Conservation (phyloP, 2,888 invertebrate genomes). For the Drosophila eohydei region DNA sequence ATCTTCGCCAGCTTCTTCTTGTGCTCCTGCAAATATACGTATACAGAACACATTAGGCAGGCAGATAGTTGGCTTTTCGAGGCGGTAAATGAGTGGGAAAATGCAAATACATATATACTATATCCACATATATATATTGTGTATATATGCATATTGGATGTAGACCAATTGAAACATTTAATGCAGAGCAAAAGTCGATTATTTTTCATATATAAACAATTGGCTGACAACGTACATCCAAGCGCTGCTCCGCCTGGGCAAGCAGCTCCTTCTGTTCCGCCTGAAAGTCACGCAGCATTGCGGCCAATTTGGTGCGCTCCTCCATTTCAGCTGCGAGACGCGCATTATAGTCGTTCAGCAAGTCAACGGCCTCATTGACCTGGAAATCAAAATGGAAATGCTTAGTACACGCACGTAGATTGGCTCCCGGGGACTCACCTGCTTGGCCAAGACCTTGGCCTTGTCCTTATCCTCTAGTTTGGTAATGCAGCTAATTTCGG, state of each 20-base stretch:
- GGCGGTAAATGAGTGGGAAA: conserved; percentile 6
- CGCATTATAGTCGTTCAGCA: conserved; percentile 95
- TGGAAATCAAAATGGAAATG: conserved; percentile 27
- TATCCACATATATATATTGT: no score
- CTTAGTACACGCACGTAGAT: neutral
- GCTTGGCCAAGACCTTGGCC: conserved; percentile 90
- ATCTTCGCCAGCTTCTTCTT: conserved; percentile 95
- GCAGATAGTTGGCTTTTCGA: neutral
- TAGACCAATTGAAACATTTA: conserved; percentile 17
- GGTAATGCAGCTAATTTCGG: conserved; percentile 93
- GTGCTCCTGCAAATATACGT: conserved; percentile 91
- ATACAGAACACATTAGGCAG: conserved; percentile 15
- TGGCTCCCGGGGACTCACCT: conserved; percentile 86
- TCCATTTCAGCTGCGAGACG: conserved; percentile 95
- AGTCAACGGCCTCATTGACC: conserved; percentile 92
- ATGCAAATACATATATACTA: neutral
- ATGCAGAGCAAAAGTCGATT: conserved; percentile 24
- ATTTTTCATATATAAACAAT: conserved; percentile 14
- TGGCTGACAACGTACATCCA: conserved; percentile 88
- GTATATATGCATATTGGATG: neutral
- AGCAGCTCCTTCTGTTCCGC: conserved; percentile 94
- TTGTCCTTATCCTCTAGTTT: conserved; percentile 94
- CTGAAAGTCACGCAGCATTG: conserved; percentile 95
- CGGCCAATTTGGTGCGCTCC: conserved; percentile 92
- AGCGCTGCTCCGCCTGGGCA: conserved; percentile 93